A percentile compares a stretch with the other conserved stretches of the same genome.
These are phyloP conservation scores for Pangasius mekongensis DNA, from an alignment of 2,797 vertebrate species.

Conservation along the genomic window DNA sequence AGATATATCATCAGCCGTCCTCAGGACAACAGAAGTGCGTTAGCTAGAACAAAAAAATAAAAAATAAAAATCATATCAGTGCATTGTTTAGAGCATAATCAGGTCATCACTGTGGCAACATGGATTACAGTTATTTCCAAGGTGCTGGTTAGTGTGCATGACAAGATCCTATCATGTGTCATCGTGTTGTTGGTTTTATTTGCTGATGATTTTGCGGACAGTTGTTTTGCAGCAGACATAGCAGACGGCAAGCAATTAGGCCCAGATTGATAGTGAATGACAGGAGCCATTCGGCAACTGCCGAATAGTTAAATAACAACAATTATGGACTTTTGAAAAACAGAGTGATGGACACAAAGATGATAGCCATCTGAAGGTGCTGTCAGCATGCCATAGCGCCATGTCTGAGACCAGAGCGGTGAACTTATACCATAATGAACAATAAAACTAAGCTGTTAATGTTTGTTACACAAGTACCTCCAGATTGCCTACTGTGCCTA, in stretches of 20 bases:
- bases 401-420: background rate
- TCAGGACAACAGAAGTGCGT: constrained; percentile 78
- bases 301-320: constrained; percentile 42
- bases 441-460: background rate
- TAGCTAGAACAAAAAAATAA: constrained; percentile 45
- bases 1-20: constrained; percentile 81
- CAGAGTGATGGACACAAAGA: constrained; percentile 39
- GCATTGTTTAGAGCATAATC: constrained; percentile 84
- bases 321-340: constrained; percentile 25
- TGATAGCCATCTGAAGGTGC: constrained; percentile 23
- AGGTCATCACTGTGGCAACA: constrained; percentile 83
- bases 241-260: constrained; percentile 55
- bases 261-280: constrained; percentile 45
- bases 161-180: constrained; percentile 76
- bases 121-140: constrained; percentile 87
- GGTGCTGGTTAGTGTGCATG: constrained; percentile 68
- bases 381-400: background rate
- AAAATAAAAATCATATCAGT: constrained; percentile 73
- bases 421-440: background rate
- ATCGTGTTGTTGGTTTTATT: constrained; percentile 63
- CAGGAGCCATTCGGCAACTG: constrained; percentile 44
- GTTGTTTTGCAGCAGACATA: constrained; percentile 34
- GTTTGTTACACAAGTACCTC: background rate
- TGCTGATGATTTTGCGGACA: constrained; percentile 44
- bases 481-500: background rate